phyloP scores from a whole-genome alignment of 2,113 vertebrate genomes.

The Thymallus thymallus region DNA sequence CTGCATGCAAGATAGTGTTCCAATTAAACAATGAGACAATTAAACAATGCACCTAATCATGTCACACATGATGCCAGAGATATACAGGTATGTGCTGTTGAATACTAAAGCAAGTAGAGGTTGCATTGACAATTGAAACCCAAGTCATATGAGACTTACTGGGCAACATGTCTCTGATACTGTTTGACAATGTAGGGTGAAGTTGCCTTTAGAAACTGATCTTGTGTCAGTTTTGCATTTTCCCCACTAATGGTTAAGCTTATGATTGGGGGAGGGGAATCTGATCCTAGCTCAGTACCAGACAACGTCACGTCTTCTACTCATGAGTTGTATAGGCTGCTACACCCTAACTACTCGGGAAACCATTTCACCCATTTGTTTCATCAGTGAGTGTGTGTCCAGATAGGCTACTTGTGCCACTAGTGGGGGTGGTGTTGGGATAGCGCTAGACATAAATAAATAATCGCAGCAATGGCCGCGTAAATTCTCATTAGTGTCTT shows the following conservation, averaged over 20 bases:
- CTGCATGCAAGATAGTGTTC: not conserved
- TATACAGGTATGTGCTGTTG: conserved; percentile 50
- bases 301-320: conserved; percentile 33
- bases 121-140: no score
- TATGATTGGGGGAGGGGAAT: no score
- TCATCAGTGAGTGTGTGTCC: conserved; percentile 1
- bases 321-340: conserved; percentile 21
- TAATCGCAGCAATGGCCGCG: conserved; percentile 74
- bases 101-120: conserved; percentile 38
- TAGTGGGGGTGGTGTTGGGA: conserved; percentile 23
- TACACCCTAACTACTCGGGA: not conserved
- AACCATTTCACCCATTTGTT: not conserved
- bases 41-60: conserved; percentile 66
- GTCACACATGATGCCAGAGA: conserved; percentile 69
- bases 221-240: conserved; percentile 57
- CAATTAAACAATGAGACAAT: conserved; percentile 50
- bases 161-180: no score
- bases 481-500: conserved; percentile 88
- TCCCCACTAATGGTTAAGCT: no score
- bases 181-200: no score
- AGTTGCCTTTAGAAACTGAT: no score
- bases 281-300: not conserved
- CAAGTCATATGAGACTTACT: no score
- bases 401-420: no score
- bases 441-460: conserved; percentile 59